These are phyloP conservation scores for Tolmerus cingulatus DNA, from an alignment of 2,888 invertebrate species.

Conservation along the genomic window DNA sequence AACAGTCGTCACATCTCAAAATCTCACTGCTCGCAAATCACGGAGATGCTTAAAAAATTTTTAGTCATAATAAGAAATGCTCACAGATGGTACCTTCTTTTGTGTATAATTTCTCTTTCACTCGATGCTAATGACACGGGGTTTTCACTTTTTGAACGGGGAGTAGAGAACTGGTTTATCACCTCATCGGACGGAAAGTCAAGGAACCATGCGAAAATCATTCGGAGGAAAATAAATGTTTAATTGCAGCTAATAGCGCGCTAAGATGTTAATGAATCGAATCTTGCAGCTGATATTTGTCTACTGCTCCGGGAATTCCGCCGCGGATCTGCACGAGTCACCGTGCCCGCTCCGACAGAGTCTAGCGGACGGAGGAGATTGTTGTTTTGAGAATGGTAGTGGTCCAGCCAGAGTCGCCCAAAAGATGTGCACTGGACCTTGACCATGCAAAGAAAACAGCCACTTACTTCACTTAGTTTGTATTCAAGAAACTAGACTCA, in stretches of 20 bases:
- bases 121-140: constrained; percentile 42
- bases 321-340: background rate
- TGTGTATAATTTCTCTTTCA: constrained; percentile 46
- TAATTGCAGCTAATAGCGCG: background rate
- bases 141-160: constrained; percentile 45
- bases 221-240: background rate
- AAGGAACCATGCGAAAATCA: background rate
- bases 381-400: background rate
- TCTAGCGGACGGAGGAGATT: background rate
- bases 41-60: background rate
- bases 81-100: constrained; percentile 11
- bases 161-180: constrained; percentile 37
- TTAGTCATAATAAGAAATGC: constrained; percentile 6
- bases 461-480: background rate
- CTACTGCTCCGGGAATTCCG: background rate
- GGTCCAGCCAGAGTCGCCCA: constrained; percentile 12
- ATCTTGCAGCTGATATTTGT: background rate
- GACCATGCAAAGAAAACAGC: constrained; percentile 23
- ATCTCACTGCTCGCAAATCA: background rate
- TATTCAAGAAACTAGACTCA: background rate
- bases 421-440: constrained; percentile 21
- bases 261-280: background rate
- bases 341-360: background rate
- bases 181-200: background rate
- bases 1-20: background rate